phyloP scores from a whole-genome alignment of 1,140 invertebrate species.

The Leucophenga varia region DNA sequence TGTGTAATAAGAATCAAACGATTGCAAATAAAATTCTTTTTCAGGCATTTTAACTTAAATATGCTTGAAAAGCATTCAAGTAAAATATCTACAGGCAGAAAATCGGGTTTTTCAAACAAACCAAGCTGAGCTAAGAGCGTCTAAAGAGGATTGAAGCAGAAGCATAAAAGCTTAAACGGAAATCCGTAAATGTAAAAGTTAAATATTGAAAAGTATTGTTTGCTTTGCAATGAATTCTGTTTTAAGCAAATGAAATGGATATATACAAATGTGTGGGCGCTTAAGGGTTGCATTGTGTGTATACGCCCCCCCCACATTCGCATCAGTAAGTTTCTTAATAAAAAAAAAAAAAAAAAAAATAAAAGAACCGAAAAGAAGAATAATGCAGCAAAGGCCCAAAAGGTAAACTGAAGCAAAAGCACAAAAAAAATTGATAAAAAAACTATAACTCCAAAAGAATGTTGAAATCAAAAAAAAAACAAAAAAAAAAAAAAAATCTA shows the following conservation, averaged over 20 bases:
- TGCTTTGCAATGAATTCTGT: neutral
- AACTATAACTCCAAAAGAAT: neutral
- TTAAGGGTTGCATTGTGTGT: no score
- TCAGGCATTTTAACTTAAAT: no score
- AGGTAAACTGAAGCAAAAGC: constrained; percentile 21
- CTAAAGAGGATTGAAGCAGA: constrained; percentile 10
- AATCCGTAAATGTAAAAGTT: constrained; percentile 35
- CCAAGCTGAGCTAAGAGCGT: neutral
- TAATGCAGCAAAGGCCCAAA: constrained; percentile 20
- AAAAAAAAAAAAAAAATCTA: constrained; percentile 3
- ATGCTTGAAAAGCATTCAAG: no score
- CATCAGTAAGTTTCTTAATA: constrained; percentile 1
- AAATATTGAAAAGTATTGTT: constrained; percentile 32
- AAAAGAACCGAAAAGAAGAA: constrained; percentile 19
- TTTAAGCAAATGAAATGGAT: neutral
- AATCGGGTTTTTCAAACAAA: no score
- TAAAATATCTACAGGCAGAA: no score
- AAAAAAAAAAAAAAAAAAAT: constrained; percentile 1
- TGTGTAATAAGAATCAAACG: no score
- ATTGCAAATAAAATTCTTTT: no score
- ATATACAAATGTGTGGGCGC: neutral
- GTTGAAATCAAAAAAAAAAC: constrained; percentile 1
- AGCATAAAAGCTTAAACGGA: constrained; percentile 15
- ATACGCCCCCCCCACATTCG: neutral
- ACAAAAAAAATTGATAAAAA: constrained; percentile 18